phyloP scores from a whole-genome alignment of 2,113 vertebrate genomes.

The Crotophaga sulcirostris region DNA sequence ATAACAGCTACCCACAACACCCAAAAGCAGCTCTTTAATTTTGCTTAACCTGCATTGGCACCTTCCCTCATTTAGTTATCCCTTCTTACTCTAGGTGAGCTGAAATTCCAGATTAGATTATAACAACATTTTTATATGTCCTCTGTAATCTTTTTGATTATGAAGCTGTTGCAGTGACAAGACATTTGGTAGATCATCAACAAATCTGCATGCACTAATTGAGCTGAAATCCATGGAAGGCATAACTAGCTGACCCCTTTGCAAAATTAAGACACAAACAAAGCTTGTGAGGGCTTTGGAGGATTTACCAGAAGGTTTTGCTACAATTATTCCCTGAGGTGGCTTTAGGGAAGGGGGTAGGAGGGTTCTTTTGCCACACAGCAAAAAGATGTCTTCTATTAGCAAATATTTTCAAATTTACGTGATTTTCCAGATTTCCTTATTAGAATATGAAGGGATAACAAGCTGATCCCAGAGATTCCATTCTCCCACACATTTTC shows the following conservation, averaged over 20 bases:
- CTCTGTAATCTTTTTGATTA: background rate
- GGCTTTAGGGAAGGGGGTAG: background rate
- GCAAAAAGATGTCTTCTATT: background rate
- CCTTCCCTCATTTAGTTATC: background rate
- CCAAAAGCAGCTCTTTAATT: background rate
- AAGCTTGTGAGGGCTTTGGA: background rate
- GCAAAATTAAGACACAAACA: background rate
- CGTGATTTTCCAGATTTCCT: background rate
- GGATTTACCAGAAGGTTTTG: background rate
- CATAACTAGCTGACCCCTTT: background rate
- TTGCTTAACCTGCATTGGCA: background rate
- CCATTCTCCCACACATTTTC: background rate
- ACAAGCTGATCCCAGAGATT: background rate
- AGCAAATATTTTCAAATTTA: background rate
- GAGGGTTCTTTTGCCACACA: background rate
- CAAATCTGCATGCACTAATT: background rate
- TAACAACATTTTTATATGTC: background rate
- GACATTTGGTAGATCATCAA: background rate
- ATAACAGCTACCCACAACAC: fast-evolving
- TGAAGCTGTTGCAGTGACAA: background rate
- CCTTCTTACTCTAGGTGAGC: background rate
- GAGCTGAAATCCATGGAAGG: background rate
- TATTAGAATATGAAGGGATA: background rate
- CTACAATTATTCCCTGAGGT: background rate
- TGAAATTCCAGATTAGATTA: background rate